A percentile compares a stretch with the other conserved stretches of the same genome.
These are phyloP conservation scores for Philhelius pedissequus DNA, from an alignment of 2,888 invertebrate genomes.

Conservation along the genomic window DNA sequence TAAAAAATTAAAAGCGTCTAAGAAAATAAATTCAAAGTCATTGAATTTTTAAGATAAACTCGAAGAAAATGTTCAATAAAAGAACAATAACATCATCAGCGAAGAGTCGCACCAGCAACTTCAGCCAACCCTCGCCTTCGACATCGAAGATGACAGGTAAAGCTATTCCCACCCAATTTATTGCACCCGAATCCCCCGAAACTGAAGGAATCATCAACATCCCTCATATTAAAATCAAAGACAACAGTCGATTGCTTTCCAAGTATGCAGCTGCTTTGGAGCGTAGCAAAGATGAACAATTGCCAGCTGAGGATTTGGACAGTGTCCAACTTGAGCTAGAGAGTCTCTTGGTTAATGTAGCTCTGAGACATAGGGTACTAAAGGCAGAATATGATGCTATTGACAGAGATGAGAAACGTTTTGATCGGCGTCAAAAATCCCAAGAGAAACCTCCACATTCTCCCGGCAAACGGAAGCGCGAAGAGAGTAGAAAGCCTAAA, in stretches of 20 bases:
- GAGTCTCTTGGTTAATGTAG: slow-evolving; percentile 89
- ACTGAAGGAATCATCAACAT: slow-evolving; percentile 74
- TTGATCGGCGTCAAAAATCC: slow-evolving; percentile 78
- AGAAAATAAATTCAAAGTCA: too few species aligned
- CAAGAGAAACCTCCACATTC: slow-evolving; percentile 73
- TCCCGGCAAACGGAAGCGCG: slow-evolving; percentile 76
- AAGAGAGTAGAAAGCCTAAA: slow-evolving; percentile 80
- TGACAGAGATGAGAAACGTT: slow-evolving; percentile 82
- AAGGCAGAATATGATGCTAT: slow-evolving; percentile 86
- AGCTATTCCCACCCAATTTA: slow-evolving; percentile 36
- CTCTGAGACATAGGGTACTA: slow-evolving; percentile 88
- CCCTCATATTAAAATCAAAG: slow-evolving; percentile 85
- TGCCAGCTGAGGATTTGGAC: slow-evolving; percentile 94
- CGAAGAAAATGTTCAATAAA: slow-evolving; percentile 54
- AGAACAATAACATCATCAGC: slow-evolving; percentile 51
- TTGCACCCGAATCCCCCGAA: slow-evolving; percentile 52
- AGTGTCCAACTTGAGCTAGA: slow-evolving; percentile 92
- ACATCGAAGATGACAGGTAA: slow-evolving; percentile 53
- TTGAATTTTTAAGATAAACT: background rate
- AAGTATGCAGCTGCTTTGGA: slow-evolving; percentile 84
- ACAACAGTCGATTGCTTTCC: slow-evolving; percentile 84
- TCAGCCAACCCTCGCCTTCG: slow-evolving; percentile 53
- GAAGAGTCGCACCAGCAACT: slow-evolving; percentile 58
- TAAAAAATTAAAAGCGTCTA: background rate
- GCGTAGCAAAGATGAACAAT: slow-evolving; percentile 86